phyloP scores from a whole-genome alignment of 2,888 invertebrate genomes.

The Odontothrips loti region DNA sequence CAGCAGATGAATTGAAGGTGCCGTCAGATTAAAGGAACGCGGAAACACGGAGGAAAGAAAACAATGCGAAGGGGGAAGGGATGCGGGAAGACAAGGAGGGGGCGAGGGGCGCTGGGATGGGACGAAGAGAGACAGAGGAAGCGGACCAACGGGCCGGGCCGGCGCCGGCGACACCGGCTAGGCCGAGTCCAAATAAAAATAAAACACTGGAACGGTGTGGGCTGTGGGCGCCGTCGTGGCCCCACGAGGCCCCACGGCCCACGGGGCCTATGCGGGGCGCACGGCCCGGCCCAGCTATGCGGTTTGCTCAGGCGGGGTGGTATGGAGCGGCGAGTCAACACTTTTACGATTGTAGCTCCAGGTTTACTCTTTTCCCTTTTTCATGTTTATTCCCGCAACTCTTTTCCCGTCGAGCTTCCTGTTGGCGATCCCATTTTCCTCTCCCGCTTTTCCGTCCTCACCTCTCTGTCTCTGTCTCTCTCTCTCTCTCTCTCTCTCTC shows the following conservation, averaged over 20 bases:
- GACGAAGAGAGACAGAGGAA: neutral
- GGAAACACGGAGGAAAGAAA: neutral
- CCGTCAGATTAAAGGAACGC: neutral
- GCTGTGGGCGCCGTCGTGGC: too few relatives aligned
- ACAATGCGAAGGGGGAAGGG: neutral
- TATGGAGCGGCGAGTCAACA: neutral
- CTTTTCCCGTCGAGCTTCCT: neutral
- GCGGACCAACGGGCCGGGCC: neutral
- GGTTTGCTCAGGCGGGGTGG: neutral
- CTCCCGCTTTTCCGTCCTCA: too few relatives aligned
- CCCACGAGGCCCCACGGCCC: too few relatives aligned
- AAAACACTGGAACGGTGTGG: neutral
- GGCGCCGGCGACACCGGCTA: neutral
- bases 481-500: too few relatives aligned
- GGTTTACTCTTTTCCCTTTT: neutral
- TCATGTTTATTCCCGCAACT: conserved; percentile 1
- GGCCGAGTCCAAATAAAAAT: neutral
- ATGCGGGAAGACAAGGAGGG: too few relatives aligned
- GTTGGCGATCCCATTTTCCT: neutral
- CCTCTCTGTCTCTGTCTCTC: neutral
- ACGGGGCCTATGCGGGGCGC: too few relatives aligned
- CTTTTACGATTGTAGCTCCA: neutral
- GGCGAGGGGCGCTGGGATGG: too few relatives aligned
- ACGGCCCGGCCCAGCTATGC: neutral
- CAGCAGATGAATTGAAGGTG: too few relatives aligned